Base-by-base conservation (phyloP, 1,140 invertebrate genomes). In the Drosophila busckii region DNA sequence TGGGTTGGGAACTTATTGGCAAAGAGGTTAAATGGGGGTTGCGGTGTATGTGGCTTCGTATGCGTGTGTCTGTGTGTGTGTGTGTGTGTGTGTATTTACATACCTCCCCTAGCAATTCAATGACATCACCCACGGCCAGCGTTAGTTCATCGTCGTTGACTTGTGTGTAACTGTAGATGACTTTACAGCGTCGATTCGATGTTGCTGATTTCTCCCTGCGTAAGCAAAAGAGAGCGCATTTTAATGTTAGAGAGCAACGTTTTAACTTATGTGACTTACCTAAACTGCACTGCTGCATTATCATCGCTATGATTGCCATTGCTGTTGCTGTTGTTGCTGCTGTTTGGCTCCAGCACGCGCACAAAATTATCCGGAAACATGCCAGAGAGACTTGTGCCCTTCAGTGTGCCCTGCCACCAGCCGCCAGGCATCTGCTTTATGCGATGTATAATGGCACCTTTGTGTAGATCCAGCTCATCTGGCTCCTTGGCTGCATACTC, bases 311-410 rank as follows among this genome's bases (percentile, higher is more conserved):
- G 68, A 22, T 68, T 71, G 10, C 71, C 68, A 46, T 82, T 82
- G 50, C 54, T 70, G 15, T 66, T 66, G 32, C 58, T 62, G 15
- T 38, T 62, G 17, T 23, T 38, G 34, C 8, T 45, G 8, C 38
- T 60, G 35, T 35, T 73, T 13, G 70, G 38, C 32, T 87, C 86
- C 22, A 91, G 54, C 59, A 95, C 89, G 85, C 93, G 94, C 3
- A 98, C 97, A 90, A 97, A 99, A 89, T 98, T 98, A 87, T 97
- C 96, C 6, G 98, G 98, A 89, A 99, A 99, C 93, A 98, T 95
- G 70, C 98, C 98, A 45, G 93, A 93, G 71, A 94, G 92, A 32
- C 95, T 95, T 15, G 88, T 88, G 26, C 70, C 38, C 64, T 91
- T 90, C 12, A 98, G 88, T n/a, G 93, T 95, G 3, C 98, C 98